phyloP scores from a whole-genome alignment of 2,888 invertebrate species.

The Drosophila meridiana region DNA sequence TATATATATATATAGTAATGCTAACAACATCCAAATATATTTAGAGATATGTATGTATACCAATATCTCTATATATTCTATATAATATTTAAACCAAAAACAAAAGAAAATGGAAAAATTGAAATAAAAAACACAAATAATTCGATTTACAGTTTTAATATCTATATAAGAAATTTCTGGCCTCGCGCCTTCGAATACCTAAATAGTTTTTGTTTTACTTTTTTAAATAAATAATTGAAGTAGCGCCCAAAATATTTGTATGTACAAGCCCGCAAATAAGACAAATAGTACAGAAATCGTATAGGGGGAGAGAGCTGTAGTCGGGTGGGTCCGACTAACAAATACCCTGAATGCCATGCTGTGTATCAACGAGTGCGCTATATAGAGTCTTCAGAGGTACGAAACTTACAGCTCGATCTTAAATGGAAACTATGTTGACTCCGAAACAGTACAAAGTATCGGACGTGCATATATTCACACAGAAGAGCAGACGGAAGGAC shows the following conservation, averaged over 20 bases:
- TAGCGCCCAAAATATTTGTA: constrained; percentile 23
- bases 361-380: neutral
- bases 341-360: neutral
- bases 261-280: constrained; percentile 37
- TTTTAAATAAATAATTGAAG: constrained; percentile 63
- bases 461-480: neutral
- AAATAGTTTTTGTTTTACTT: constrained; percentile 14
- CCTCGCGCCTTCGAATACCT: constrained; percentile 15
- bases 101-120: neutral
- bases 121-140: constrained; percentile 5
- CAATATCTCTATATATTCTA: neutral
- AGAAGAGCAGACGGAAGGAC: neutral
- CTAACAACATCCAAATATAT: constrained; percentile 47
- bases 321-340: neutral
- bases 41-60: neutral
- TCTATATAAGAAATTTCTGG: constrained; percentile 4
- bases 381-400: neutral
- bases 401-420: neutral
- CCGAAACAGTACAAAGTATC: neutral
- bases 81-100: constrained; percentile 32
- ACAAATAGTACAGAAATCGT: neutral
- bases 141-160: constrained; percentile 2
- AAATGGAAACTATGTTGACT: neutral
- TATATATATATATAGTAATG: constrained; percentile 18
- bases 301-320: neutral